Evolutionary conservation across 2,113 vertebrate species (phyloP), one percentile per base, ranked within the genome.

Genomic region (Crypturellus undulatus): DNA sequence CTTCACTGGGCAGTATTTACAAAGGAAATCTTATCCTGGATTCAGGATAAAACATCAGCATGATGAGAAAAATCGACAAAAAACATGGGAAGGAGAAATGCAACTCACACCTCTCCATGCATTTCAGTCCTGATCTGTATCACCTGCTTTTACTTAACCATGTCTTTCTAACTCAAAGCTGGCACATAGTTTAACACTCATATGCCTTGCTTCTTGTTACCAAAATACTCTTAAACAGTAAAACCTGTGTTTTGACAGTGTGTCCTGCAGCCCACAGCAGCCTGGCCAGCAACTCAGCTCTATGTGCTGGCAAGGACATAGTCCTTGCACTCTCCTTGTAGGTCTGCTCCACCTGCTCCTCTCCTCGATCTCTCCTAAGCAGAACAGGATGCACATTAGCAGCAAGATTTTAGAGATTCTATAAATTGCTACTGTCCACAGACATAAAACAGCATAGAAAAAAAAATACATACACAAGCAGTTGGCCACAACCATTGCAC

Each of bases 401-500:
- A 76, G 79, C 52, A 43, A 78, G 90, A 16, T 69, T 80, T 68
- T 88, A 81, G 76, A 68, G 59, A 38, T 54, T 63, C 85, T 90
- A 38, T 49, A 69, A 94, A 89, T 54, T 36, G 59, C 70, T 45
- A 40, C 82, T 78, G n/a, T 14, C 63, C 73, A 20, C 58, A 51
- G 88, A 94, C 62, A 83, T 40, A 91, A 16, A 60, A 30, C 84
- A 85, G 72, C 62, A 12, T 71, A 2, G 1, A 73, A 67, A 34
- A 67, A 34, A 94, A 91, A 86, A 59, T 51, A 89, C 52, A 19
- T 1, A 54, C 72, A 89, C 83, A 79, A 80, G 89, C 89, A 83
- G 71, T 71, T 47, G 43, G 64, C 90, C 89, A 90, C 54, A 93
- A 43, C 49, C 32, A 14, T 81, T 71, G 60, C 51, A 70, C n/a